Evolutionary conservation across 2,888 invertebrate genomes (phyloP).

Genomic region (Lasioglossum vierecki): DNA sequence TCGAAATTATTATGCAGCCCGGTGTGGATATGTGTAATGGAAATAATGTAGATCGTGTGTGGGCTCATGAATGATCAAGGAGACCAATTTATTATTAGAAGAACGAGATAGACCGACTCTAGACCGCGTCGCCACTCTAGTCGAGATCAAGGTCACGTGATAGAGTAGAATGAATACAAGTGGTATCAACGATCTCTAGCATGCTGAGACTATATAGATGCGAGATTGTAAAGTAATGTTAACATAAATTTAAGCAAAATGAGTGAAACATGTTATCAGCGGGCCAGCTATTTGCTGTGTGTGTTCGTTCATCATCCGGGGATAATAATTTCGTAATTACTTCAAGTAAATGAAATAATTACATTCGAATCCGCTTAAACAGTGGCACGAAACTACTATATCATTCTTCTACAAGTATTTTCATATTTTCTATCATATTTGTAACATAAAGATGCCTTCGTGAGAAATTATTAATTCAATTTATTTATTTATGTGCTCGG

Average conservation of each 20-base stretch:
- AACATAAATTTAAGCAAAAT: slow-evolving; percentile 42
- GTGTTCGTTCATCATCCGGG: background rate
- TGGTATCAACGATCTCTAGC: slow-evolving; percentile 44
- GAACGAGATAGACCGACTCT: slow-evolving; percentile 28
- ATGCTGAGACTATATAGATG: slow-evolving; percentile 45
- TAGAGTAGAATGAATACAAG: slow-evolving; percentile 45
- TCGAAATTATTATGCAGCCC: background rate
- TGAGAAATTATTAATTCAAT: background rate
- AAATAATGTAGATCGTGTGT: slow-evolving; percentile 1
- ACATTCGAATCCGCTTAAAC: background rate
- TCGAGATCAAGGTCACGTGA: slow-evolving; percentile 52
- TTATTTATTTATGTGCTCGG: background rate
- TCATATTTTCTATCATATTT: background rate
- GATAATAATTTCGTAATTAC: background rate
- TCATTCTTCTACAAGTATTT: background rate
- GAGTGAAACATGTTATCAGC: slow-evolving; percentile 35
- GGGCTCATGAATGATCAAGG: background rate
- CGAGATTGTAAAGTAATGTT: slow-evolving; percentile 47
- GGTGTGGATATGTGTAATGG: background rate
- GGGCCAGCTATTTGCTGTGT: background rate
- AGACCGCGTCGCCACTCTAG: slow-evolving; percentile 26
- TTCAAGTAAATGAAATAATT: background rate
- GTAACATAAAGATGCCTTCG: background rate
- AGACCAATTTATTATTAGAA: slow-evolving; percentile 30
- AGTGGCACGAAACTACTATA: background rate